A percentile compares a stretch with the other conserved stretches of the same genome.
phyloP scores from a whole-genome alignment of 2,888 invertebrate genomes.

The Plebejus melissa region DNA sequence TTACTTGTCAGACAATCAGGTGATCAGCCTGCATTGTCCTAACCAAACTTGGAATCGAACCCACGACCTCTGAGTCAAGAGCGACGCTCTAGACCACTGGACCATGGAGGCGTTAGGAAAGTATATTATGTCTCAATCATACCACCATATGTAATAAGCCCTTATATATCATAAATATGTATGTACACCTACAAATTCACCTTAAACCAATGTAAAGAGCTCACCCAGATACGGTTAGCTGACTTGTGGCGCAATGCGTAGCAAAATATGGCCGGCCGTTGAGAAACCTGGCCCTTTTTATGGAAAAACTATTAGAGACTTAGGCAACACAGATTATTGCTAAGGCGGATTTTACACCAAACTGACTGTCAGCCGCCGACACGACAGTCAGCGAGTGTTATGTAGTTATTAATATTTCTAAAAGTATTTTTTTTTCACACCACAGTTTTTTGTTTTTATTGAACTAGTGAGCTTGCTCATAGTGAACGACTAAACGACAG shows the following conservation, averaged over 20 bases:
- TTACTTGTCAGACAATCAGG: no score
- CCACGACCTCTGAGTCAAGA: no score
- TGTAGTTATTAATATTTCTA: no score
- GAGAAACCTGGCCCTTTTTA: slow-evolving; percentile 6
- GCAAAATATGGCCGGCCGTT: slow-evolving; percentile 2
- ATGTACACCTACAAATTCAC: slow-evolving; percentile 14
- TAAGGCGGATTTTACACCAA: background rate
- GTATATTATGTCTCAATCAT: background rate
- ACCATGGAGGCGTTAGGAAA: no score
- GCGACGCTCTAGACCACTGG: no score
- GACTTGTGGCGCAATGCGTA: background rate
- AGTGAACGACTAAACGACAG: no score
- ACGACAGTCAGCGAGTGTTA: background rate
- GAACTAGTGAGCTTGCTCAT: no score
- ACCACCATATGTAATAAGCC: background rate
- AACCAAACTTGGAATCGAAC: no score
- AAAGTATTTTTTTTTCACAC: no score
- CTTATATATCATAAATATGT: background rate
- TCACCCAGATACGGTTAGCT: background rate
- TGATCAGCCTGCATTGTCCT: no score
- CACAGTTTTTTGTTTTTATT: no score
- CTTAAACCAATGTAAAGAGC: slow-evolving; percentile 3
- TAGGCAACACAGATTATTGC: background rate
- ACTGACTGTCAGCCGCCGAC: background rate
- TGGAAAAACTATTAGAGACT: background rate